Evolutionary conservation across 2,888 invertebrate species (phyloP), one percentile per base, ranked within the genome.

Genomic region (Pseudolycoriella hygida): DNA sequence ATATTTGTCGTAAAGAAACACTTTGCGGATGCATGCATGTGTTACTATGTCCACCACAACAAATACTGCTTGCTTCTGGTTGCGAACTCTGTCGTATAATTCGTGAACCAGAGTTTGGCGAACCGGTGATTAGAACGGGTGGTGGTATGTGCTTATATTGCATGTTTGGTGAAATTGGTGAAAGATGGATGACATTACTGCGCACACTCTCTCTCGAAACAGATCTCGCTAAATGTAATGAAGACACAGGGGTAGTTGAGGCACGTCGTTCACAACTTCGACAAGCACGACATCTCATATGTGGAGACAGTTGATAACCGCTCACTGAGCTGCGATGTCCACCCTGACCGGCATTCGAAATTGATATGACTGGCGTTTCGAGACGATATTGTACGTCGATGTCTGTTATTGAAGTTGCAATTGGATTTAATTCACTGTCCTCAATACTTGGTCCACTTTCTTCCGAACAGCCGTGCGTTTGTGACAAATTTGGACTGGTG

Each of bases 1-100:
- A 74, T 46, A 89, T 71, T 63, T 89, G 88, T 58, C 88, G 80
- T 59, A 89, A 68, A 37, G 89, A 89, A 60, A 86, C 83, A 67
- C 86, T 87, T 39, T 64, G 64, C 54, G 76, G 77, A 54, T 73
- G 69, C 56, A 76, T 76, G 60, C 78, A 79, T 58, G 73, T 69
- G 48, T 72, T 73, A 60, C 72, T 71, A 53, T 67, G 67, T 62
- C 76, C 77, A 56, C 70, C 71, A 5, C 61, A 56, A 3, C 46
- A 37, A 37, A 59, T 57, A 48, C 55, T 60, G 60, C 68, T 61
- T n/a, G 62, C 60, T 46, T 65, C 65, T 17, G 64, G 65, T 48
- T 65, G 65, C 2, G 64, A 64, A 48, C 64, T 64, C 47, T 64
- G 89, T 45, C 89, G 78, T 61, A 89, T 86, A 60, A 90, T 88